A percentile compares a stretch with the other conserved stretches of the same genome.
These are phyloP conservation scores for Bostrychus sinensis DNA, from an alignment of 2,113 vertebrate species.

Conservation along the genomic window DNA sequence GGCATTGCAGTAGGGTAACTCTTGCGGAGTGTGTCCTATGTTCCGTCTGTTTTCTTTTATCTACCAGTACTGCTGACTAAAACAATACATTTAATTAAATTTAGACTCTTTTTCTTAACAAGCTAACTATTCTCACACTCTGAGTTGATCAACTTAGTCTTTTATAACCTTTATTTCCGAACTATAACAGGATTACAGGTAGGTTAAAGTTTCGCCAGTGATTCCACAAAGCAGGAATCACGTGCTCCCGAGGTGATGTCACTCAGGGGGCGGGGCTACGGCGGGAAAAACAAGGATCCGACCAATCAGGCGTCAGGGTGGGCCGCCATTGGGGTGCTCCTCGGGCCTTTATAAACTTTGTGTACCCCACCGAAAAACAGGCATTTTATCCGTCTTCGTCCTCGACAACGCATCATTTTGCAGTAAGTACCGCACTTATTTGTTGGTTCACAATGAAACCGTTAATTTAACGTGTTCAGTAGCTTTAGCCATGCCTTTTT, in stretches of 20 bases:
- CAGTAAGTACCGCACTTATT: constrained; percentile 26
- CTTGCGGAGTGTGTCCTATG: background rate
- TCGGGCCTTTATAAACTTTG: constrained; percentile 71
- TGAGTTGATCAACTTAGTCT: too few relatives aligned
- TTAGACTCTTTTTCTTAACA: too few relatives aligned
- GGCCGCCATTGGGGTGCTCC: background rate
- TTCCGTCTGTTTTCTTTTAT: too few relatives aligned
- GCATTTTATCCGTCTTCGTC: background rate
- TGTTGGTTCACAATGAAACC: background rate
- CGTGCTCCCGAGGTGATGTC: constrained; percentile 55
- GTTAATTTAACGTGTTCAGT: constrained; percentile 4
- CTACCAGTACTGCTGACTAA: background rate
- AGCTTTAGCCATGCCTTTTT: constrained; percentile 13
- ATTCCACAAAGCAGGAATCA: constrained; percentile 49
- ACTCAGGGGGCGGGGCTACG: background rate
- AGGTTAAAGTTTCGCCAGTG: background rate
- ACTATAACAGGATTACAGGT: too few relatives aligned
- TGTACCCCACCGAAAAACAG: rapidly evolving
- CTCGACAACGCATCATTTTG: rapidly evolving
- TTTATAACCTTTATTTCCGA: too few relatives aligned
- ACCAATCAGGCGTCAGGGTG: constrained; percentile 68
- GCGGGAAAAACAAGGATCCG: constrained; percentile 5
- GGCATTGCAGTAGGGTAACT: too few relatives aligned
- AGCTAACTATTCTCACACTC: too few relatives aligned
- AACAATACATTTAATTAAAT: background rate